Evolutionary conservation across 2,113 vertebrate genomes (phyloP), one percentile per base, ranked within the genome.

Genomic region (Petroica traversi): DNA sequence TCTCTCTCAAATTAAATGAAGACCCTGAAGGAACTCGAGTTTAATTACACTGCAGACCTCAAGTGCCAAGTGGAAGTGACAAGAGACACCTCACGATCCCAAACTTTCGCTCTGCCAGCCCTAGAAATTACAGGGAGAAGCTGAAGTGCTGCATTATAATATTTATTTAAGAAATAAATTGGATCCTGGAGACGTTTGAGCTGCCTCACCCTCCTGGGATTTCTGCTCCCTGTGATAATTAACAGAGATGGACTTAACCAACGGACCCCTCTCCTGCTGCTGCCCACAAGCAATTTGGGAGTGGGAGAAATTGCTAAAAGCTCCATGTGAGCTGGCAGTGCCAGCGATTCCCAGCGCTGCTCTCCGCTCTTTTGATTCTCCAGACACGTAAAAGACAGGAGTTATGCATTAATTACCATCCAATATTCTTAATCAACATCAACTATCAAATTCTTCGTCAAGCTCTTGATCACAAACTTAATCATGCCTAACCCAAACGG

Each of bases 401-500:
- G 95, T 34, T 90, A 45, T 17, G 83, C 83, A 96, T 96, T 91
- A 94, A 95, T 92, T 92, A 95, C 41, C 93, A 88, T 94, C 85
- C 81, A 90, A 92, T 85, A 87, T 78, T 84, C 88, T 77, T 95
- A 92, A 97, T 95, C 94, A 96, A 92, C 95, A 93, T 76, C 86
- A 93, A 71, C 89, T 81, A 72, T 28, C 73, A 96, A 93, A 93
- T 88, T 92, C 82, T 80, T 54, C 61, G 86, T 88, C 92, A 68
- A 59, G 93, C 95, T 84, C 89, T 96, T 89, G 88, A 92, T 96
- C 88, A 94, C 93, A 95, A 89, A 93, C 90, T 93, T 86, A 95
- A 95, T 96, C 96, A 96, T 68, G 92, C 82, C 92, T 78, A 93
- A 87, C 62, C 88, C 90, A 92, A 88, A 93, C 84, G 89, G 95